These are phyloP conservation scores for Chrysochloris asiatica DNA, from an alignment of 2,113 vertebrate species.

Conservation along the genomic window DNA sequence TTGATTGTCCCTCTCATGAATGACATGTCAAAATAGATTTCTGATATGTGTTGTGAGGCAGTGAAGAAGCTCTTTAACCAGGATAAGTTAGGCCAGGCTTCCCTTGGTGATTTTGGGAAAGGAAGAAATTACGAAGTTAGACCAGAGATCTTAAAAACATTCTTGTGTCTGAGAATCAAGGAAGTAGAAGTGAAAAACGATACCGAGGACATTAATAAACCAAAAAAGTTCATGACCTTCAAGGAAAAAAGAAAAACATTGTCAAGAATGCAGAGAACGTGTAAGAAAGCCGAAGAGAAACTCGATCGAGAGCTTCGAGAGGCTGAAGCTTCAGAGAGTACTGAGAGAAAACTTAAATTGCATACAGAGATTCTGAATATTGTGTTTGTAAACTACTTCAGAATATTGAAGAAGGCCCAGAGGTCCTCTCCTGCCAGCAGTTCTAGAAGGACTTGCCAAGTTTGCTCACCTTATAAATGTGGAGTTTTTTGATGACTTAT, in stretches of 20 bases:
- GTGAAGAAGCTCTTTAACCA: slow-evolving; percentile 93
- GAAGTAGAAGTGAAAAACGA: slow-evolving; percentile 96
- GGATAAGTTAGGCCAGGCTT: slow-evolving; percentile 92
- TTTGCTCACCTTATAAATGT: slow-evolving; percentile 98
- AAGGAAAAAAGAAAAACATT: slow-evolving; percentile 95
- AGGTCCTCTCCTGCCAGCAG: slow-evolving; percentile 93
- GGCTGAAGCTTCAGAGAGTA: slow-evolving; percentile 93
- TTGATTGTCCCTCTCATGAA: slow-evolving; percentile 94
- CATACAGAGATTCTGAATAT: slow-evolving; percentile 97
- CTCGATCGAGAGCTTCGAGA: slow-evolving; percentile 95
- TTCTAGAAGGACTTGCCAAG: slow-evolving; percentile 97
- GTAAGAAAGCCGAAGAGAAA: slow-evolving; percentile 98
- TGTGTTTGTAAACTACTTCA: slow-evolving; percentile 97
- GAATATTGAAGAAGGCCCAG: slow-evolving; percentile 96
- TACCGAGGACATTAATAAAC: slow-evolving; percentile 89
- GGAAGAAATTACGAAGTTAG: slow-evolving; percentile 92
- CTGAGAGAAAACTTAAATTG: slow-evolving; percentile 94
- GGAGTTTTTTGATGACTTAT: slow-evolving; percentile 97
- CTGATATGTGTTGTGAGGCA: slow-evolving; percentile 89
- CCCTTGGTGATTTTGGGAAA: slow-evolving; percentile 93
- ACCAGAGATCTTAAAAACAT: slow-evolving; percentile 91
- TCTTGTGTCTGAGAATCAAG: slow-evolving; percentile 94
- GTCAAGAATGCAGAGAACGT: slow-evolving; percentile 98
- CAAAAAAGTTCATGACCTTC: slow-evolving; percentile 93
- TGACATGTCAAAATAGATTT: slow-evolving; percentile 89